These are phyloP conservation scores for Archivesica marissinica DNA, from an alignment of 1,140 invertebrate genomes.

Conservation along the genomic window DNA sequence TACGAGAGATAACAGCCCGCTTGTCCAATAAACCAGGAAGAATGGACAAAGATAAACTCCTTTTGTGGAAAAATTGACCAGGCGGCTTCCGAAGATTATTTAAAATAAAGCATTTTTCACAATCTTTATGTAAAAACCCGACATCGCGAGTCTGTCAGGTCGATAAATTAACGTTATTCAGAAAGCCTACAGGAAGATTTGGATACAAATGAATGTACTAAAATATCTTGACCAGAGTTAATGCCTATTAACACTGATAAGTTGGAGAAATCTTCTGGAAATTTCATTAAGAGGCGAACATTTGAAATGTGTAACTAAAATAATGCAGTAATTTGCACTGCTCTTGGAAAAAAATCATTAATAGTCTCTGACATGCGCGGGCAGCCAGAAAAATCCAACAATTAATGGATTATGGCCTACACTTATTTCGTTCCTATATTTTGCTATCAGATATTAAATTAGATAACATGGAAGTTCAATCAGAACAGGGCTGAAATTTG, in stretches of 20 bases:
- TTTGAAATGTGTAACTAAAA: conserved; percentile 30
- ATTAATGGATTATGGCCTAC: no score
- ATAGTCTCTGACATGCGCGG: no score
- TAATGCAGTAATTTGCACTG: not conserved
- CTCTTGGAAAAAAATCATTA: no score
- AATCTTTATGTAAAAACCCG: conserved; percentile 7
- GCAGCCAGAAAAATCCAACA: no score
- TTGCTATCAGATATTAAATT: no score
- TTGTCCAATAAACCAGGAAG: conserved; percentile 34
- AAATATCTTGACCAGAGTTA: not conserved
- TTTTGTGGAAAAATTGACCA: conserved; percentile 51
- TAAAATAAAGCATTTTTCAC: conserved; percentile 52
- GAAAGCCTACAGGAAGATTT: not conserved
- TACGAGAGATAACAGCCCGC: conserved; percentile 50
- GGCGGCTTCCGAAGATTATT: conserved; percentile 7
- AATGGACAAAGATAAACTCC: conserved; percentile 53
- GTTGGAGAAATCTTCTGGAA: not conserved
- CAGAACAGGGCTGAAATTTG: conserved; percentile 13
- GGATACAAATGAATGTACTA: conserved; percentile 25
- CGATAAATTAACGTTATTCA: conserved; percentile 28
- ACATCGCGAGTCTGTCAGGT: conserved; percentile 24
- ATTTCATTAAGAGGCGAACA: conserved; percentile 6
- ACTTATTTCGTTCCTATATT: no score
- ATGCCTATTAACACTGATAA: not conserved
- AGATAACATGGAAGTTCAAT: not conserved